Base-by-base conservation (phyloP, 2,888 invertebrate genomes). In the Trachelus tabidus region DNA sequence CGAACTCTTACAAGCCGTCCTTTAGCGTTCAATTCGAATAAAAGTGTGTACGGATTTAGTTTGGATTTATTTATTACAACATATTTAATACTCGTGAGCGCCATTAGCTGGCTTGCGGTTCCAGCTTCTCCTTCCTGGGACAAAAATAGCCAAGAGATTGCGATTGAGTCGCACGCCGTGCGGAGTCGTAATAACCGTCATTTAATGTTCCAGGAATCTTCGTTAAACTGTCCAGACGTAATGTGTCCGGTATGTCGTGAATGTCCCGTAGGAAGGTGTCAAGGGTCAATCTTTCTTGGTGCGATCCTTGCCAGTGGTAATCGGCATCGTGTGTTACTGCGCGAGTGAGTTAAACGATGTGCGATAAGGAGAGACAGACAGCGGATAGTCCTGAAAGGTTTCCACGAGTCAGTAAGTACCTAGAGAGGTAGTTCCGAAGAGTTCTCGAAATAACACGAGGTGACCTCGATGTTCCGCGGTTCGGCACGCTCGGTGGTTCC, bases 401-500 rank as follows among this genome's bases (percentile, higher is more conserved):
- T 56, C 2, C 56, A 56, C 23, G 9, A 56, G 56, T 23, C 23
- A 23, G 56, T 56, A 23, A 15, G 56, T 23, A 56, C 56, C 56
- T 56, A 56, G 56, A 56, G 9, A 56, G 56, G 23, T 56, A 1
- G 56, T 56, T 56, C 56, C 56, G 56, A 81, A 79, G 80, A 82
- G 81, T 79, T 81, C 83, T 83, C 81, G 84, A 80, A 85, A 85
- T 85, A 85, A 84, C 79, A 82, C 77, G 81, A 79, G 79, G 81
- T 80, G 85, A 85, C 85, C 85, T 80, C 85, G 84, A 73, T 73
- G 79, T 75, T 69, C 74, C 76, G 78, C 69, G 78, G 76, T 40
- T 76, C 77, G 82, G 78, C 80, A 83, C 80, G 81, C 73, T 76
- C 77, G 76, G 78, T 83, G 83, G 69, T 69, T 73, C 78, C 56